Conservation (phyloP, 2,113 vertebrate species). For the Apteryx owenii region DNA sequence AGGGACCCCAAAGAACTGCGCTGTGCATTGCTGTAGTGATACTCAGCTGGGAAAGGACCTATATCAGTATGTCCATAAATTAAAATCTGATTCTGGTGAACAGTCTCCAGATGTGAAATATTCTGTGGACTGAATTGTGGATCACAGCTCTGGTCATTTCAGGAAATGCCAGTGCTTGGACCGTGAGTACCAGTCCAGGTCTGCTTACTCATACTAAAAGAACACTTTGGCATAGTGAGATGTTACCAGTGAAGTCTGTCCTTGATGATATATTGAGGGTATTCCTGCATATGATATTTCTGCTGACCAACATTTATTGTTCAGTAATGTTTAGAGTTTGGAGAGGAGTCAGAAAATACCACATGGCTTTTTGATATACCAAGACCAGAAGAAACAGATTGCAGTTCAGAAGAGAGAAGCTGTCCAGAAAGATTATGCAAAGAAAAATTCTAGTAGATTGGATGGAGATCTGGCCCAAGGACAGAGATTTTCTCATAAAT, state of each 20-base stretch:
- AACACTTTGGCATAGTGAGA: neutral
- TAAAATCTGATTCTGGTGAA: neutral
- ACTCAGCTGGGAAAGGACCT: neutral
- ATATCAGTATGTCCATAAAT: neutral
- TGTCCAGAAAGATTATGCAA: neutral
- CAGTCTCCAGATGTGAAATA: neutral
- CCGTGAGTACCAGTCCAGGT: neutral
- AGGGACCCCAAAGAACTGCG: neutral
- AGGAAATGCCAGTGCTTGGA: neutral
- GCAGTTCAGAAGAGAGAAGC: neutral
- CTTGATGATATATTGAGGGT: neutral
- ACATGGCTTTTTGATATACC: neutral
- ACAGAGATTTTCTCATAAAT: neutral
- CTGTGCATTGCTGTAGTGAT: neutral
- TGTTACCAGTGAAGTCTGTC: neutral
- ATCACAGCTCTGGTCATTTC: neutral
- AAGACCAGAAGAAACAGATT: neutral
- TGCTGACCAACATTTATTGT: neutral
- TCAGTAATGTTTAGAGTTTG: accelerated
- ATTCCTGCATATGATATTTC: neutral
- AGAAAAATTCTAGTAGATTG: neutral
- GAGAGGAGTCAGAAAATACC: neutral
- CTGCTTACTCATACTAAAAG: neutral
- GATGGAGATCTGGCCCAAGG: neutral
- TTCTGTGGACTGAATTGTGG: neutral